A percentile compares a stretch with the other conserved stretches of the same genome.
phyloP scores from a whole-genome alignment of 2,797 vertebrate species.

The Lepilemur ruficaudatus region DNA sequence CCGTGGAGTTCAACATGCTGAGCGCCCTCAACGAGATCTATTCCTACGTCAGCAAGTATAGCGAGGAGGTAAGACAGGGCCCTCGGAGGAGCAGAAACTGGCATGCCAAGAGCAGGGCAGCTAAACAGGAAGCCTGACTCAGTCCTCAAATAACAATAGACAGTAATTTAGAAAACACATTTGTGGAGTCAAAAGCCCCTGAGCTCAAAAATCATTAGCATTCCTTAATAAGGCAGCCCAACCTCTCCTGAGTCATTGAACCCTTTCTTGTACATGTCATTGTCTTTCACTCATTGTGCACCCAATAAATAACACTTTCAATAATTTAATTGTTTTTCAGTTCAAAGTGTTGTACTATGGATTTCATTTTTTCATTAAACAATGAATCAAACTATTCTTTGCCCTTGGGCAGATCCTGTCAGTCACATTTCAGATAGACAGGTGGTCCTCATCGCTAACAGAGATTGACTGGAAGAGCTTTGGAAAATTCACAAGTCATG shows the following conservation, averaged over 20 bases:
- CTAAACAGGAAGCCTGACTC: not conserved
- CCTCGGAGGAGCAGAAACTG: not conserved
- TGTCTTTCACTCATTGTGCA: not conserved
- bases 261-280: not conserved
- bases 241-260: not conserved
- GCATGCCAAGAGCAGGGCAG: fast-evolving
- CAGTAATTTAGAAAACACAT: not conserved
- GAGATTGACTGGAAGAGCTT: not conserved
- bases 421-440: not conserved
- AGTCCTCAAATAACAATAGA: not conserved
- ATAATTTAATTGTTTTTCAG: not conserved
- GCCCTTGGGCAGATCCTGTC: not conserved
- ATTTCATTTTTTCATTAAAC: slow-evolving; percentile 19
- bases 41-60: slow-evolving; percentile 99
- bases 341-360: not conserved
- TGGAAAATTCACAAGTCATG: not conserved
- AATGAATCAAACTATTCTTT: not conserved
- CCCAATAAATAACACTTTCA: not conserved
- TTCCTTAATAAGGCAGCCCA: not conserved
- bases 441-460: not conserved
- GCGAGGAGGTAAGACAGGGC: slow-evolving; percentile 92
- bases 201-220: not conserved
- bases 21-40: slow-evolving; percentile 99
- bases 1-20: slow-evolving; percentile 97
- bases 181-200: not conserved